Percentiles rank a stretch among this genome's conserved stretches.
These are phyloP conservation scores for Yponomeuta evonymella DNA, from an alignment of 2,888 invertebrate species.

Conservation along the genomic window DNA sequence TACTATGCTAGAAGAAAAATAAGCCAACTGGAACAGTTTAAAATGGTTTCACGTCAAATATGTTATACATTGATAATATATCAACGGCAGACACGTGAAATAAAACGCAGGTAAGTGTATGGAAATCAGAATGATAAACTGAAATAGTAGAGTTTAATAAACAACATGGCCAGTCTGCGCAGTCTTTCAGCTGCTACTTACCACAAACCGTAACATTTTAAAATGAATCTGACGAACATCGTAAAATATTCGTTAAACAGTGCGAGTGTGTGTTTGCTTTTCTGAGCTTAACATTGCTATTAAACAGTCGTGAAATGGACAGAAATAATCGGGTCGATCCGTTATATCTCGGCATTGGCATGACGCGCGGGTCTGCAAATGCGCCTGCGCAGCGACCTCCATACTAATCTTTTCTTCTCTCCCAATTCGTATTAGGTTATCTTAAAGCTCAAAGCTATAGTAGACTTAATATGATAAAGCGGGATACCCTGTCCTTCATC, in stretches of 20 bases:
- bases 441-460: background rate
- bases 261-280: conserved; percentile 71
- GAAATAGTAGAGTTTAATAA: conserved; percentile 62
- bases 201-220: conserved; percentile 68
- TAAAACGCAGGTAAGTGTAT: conserved; percentile 32
- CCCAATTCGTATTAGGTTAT: background rate
- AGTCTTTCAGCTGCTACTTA: conserved; percentile 60
- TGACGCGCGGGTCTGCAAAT: conserved; percentile 53
- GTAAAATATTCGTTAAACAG: conserved; percentile 76
- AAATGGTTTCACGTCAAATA: conserved; percentile 47
- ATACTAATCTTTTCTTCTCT: conserved; percentile 5
- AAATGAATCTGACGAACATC: conserved; percentile 68
- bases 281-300: conserved; percentile 74
- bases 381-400: conserved; percentile 21
- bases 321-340: conserved; percentile 75
- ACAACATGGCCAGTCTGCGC: conserved; percentile 53
- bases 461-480: background rate
- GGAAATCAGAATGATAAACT: conserved; percentile 73
- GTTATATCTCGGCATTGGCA: conserved; percentile 69
- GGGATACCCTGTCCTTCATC: no score
- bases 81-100: conserved; percentile 1
- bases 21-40: background rate
- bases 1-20: background rate
- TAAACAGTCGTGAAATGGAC: conserved; percentile 75
- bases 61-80: conserved; percentile 36